These are phyloP conservation scores for Drosophila obscura DNA, from an alignment of 1,140 invertebrate genomes.

Conservation along the genomic window DNA sequence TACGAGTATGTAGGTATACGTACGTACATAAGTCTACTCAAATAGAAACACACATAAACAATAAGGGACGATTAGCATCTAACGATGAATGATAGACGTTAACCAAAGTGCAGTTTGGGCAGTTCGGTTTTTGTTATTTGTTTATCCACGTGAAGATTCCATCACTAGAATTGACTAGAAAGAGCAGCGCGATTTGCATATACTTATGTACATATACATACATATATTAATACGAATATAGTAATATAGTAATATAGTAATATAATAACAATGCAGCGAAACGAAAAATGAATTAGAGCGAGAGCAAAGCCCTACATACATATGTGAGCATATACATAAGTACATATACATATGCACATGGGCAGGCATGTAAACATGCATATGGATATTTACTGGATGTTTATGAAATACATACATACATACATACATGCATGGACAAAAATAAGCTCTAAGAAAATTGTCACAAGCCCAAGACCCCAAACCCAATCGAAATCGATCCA, in stretches of 20 bases:
- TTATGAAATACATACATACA: conserved; percentile 71
- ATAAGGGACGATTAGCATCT: conserved; percentile 28
- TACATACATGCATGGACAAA: not conserved
- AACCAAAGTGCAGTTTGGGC: conserved; percentile 52
- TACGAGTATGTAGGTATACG: conserved; percentile 5
- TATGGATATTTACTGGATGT: conserved; percentile 55
- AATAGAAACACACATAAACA: conserved; percentile 31
- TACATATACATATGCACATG: conserved; percentile 36
- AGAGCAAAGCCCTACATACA: conserved; percentile 19
- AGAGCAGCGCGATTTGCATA: conserved; percentile 67
- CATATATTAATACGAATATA: conserved; percentile 11
- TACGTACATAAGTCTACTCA: conserved; percentile 7
- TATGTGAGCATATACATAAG: not conserved
- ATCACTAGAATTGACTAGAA: conserved; percentile 49
- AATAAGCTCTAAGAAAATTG: conserved; percentile 55
- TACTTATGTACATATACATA: conserved; percentile 18
- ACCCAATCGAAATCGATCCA: conserved; percentile 14
- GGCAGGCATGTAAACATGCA: conserved; percentile 39
- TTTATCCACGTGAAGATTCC: conserved; percentile 3
- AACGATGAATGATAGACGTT: conserved; percentile 23
- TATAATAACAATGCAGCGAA: conserved; percentile 18
- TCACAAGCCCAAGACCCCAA: conserved; percentile 6
- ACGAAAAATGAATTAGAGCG: conserved; percentile 14
- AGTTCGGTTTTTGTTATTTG: conserved; percentile 29
- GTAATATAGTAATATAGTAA: too few relatives aligned